Base-by-base conservation (phyloP, 2,797 vertebrate genomes). In the Nyctibius grandis region DNA sequence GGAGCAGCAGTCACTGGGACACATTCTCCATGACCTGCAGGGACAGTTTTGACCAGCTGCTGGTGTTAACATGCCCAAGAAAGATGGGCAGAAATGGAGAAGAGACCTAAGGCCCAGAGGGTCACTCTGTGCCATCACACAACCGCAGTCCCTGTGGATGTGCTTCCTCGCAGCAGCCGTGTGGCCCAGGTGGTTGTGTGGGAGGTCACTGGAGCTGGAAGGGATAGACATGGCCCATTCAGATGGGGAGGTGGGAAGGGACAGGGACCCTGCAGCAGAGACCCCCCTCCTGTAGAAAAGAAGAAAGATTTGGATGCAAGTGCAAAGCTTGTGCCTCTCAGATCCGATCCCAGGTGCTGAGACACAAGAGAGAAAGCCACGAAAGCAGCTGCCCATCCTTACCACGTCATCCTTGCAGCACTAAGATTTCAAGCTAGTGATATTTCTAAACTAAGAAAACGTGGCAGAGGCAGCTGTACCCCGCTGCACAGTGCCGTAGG, bases 121-220 rank as follows among this genome's bases (percentile, higher is more conserved):
- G 44, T 70, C 29, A 18, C 34, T n/a, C 44, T 36, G 23, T 73
- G 81, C 77, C 28, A 22, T 13, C 9, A 0, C 54, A 21, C 38
- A 85, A 45, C 18, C 3, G 4, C 69, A 42, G 1, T 34, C 40
- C 44, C 74, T 15, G n/a, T 7, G 87, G 50, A 69, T 40, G 42
- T 15, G 76, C 42, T 44, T 18, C 38, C 5, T 11, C 12, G 6
- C 36, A 17, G 45, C 34, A 57, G 68, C 64, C 0, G 0, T 25
- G 31, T 1, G 8, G 29, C 28, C 73, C 54, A 34, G 42, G 26
- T 48, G 64, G 69, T 42, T 31, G 15, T 21, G 73, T 40, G 53
- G 53, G 82, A 89, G 56, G 48, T 2, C 54, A 48, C 56, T 50
- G 44, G 56, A 70, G 50, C 51, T 87, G 40, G 42, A 64, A 88